Percentiles rank a stretch among this genome's conserved stretches.
phyloP scores from a whole-genome alignment of 1,140 invertebrate species.

The Drosophila jambulina region DNA sequence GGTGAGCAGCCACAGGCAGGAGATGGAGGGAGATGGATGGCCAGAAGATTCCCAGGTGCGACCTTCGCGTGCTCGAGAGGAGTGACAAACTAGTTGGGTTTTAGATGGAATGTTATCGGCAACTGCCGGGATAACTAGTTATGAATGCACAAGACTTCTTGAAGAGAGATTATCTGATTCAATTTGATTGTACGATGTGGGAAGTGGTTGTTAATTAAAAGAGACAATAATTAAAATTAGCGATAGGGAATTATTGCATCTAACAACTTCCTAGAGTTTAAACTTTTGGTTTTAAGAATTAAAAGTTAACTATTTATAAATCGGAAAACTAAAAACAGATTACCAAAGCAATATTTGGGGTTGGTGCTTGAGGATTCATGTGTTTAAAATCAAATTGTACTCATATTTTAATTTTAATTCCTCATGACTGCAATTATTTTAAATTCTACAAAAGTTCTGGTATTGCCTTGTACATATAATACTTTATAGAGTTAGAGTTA shows the following conservation, averaged over 20 bases:
- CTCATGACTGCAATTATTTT: too few relatives aligned
- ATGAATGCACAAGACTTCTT: not conserved
- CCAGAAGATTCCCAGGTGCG: slow-evolving; percentile 33
- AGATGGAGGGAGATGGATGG: slow-evolving; percentile 14
- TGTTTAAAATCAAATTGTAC: not conserved
- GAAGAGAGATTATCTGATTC: not conserved
- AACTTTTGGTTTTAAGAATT: too few relatives aligned
- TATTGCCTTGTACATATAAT: not conserved
- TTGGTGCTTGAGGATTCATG: not conserved
- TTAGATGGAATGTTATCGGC: slow-evolving; percentile 37
- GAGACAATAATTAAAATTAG: not conserved
- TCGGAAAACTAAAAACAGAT: too few relatives aligned
- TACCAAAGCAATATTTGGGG: not conserved
- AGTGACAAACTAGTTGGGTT: slow-evolving; percentile 19
- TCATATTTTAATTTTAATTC: too few relatives aligned
- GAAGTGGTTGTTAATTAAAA: not conserved
- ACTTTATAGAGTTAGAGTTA: not conserved
- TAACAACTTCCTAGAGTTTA: not conserved
- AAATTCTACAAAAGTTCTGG: too few relatives aligned
- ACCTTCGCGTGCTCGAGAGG: slow-evolving; percentile 31
- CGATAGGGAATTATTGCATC: not conserved
- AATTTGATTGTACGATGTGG: not conserved
- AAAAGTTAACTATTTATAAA: too few relatives aligned
- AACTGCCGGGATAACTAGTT: slow-evolving; percentile 19
- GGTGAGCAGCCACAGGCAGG: slow-evolving; percentile 18